Evolutionary conservation across 2,888 invertebrate species (phyloP), one percentile per base, ranked within the genome.

Genomic region (Eupithecia vulgata): DNA sequence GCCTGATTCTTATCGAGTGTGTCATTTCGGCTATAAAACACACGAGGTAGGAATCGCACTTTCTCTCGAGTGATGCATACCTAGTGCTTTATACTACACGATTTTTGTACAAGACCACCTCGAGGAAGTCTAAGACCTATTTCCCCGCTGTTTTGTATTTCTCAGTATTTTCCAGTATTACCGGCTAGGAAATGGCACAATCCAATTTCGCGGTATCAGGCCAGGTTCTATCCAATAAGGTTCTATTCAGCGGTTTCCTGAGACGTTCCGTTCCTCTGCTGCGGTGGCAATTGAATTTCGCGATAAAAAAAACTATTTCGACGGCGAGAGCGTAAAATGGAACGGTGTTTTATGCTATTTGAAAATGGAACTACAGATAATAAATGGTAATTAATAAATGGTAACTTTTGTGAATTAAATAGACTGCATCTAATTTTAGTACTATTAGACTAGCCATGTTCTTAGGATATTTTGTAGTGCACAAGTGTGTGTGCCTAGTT

Each of bases 201-300:
- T 69, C 67, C 62, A 52, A 72, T 74, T 72, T 72, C 74, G 71
- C 57, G 45, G 65, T 71, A 71, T 74, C 64, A 68, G 69, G 42
- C 40, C 74, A 59, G 71, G 65, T 67, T 61, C 48, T 71, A 74
- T 74, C 74, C 67, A 74, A 74, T 74, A 74, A 72, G 71, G 69
- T 35, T 59, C 74, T 13, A 42, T 52, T 68, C 64, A 57, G 68
- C 64, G n/a, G 37, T 37, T 37, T 64, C 64, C 61, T 61, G 34
- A 21, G 57, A 57, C 61, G 61, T 61, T 61, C 61, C 30, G 17
- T 61, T 61, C 10, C 64, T 64, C 8, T 34, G 61, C n/a, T 42
- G 64, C 34, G 37, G 35, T 37, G 64, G n/a, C 64, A 37, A 64
- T 64, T 12, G 64, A 37, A 64, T 64, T 64, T 35, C n/a, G n/a